These are phyloP conservation scores for Tapirus indicus DNA, from an alignment of 2,797 vertebrate species.

Conservation along the genomic window DNA sequence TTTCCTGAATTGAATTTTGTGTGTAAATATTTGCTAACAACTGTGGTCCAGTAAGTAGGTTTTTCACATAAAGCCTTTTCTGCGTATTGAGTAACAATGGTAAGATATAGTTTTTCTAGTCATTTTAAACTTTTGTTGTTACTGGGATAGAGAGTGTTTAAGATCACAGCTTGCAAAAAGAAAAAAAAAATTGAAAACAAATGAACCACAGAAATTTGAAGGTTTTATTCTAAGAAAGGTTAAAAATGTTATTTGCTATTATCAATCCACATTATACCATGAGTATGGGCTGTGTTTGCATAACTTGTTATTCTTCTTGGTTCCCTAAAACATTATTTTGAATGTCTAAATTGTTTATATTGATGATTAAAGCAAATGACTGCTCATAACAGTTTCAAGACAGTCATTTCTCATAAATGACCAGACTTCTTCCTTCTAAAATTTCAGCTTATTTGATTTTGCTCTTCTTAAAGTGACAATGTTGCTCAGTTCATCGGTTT, in stretches of 20 bases:
- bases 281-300: background rate
- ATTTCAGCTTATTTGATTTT: slow-evolving; percentile 9
- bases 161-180: background rate
- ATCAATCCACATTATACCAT: background rate
- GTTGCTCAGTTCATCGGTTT: background rate
- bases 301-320: background rate
- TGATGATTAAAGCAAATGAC: background rate
- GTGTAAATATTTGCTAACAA: background rate
- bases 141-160: background rate
- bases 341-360: background rate
- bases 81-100: background rate
- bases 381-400: background rate
- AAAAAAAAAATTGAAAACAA: background rate
- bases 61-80: background rate
- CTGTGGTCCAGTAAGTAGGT: background rate
- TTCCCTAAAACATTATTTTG: background rate
- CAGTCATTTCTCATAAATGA: background rate
- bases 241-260: background rate
- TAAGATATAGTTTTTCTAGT: background rate
- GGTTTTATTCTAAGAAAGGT: background rate
- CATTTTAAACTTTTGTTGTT: background rate
- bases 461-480: background rate
- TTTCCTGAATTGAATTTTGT: background rate
- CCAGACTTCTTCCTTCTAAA: background rate
- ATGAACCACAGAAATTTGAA: background rate